Base-by-base conservation (phyloP, 2,113 vertebrate genomes). In the Bubo scandiacus region DNA sequence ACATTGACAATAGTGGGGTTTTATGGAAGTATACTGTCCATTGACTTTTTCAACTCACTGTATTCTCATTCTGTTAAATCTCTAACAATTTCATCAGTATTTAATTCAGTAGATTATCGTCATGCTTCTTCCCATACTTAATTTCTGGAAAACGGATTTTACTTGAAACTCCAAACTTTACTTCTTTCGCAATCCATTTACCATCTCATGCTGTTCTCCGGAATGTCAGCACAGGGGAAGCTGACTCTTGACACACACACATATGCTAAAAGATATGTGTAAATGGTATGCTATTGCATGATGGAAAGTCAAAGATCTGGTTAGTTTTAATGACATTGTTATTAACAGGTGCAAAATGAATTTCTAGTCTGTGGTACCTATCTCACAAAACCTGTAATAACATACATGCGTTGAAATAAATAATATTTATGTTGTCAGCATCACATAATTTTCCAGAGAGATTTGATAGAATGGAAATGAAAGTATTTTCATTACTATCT, bases 251-350 rank as follows among this genome's bases (percentile, higher is more conserved):
- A 23, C 42, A 38, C 23, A 10, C 19, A 30, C 23, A 14, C 2
- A 2, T 8, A 15, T 10, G 11, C 38, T 14, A 16, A 58, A 71
- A 63, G 2, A 1, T 36, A 0, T 18, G 10, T 30, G 47, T 68
- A 27, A 94, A 36, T 21, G 9, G 38, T 49, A 12, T 32, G 21
- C 5, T 47, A 0, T 18, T 51, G 12, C 0, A 0, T 47, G 51
- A 32, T 43, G 25, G 30, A 18, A 55, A 42, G 21, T n/a, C 40
- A 65, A n/a, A 89, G 75, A 47, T 8, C 20, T 66, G 15, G 17
- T 57, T 32, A 27, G 6, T 34, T 49, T 18, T 20, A 22, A 32
- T 58, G 54, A 11, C 11, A 8, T 3, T 18, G 19, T 5, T 68
- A 34, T 30, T 71, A 34, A 47, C 18, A 40, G 9, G 2, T 67